Percentiles rank a stretch among this genome's conserved stretches.
Conservation (phyloP, 2,888 invertebrate species). For the Dolomedes plantarius region DNA sequence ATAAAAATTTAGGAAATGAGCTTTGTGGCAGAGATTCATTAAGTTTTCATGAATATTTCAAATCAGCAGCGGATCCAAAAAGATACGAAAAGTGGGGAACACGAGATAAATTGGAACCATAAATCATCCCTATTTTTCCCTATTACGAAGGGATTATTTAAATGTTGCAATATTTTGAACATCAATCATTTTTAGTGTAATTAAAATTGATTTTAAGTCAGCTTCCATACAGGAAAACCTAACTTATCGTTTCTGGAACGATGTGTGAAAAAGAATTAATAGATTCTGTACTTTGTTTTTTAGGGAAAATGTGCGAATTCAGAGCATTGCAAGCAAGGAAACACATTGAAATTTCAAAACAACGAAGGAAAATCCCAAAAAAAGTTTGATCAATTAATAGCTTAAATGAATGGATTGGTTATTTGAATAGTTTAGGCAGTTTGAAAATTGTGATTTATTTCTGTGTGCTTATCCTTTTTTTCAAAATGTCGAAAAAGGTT, state of each 20-base stretch:
- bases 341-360: too few relatives aligned
- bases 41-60: not conserved
- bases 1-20: not conserved
- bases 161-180: not conserved
- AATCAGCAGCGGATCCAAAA: not conserved
- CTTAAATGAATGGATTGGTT: too few relatives aligned
- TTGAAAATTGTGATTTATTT: too few relatives aligned
- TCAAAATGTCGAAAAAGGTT: too few relatives aligned
- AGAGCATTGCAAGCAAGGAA: too few relatives aligned
- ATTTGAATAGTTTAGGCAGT: too few relatives aligned
- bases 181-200: not conserved
- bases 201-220: conserved; percentile 8
- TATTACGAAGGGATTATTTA: not conserved
- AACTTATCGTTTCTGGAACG: not conserved
- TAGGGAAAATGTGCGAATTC: too few relatives aligned
- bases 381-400: too few relatives aligned
- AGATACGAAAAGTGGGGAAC: not conserved
- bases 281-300: not conserved
- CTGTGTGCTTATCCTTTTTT: too few relatives aligned
- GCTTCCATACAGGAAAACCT: not conserved
- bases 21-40: not conserved
- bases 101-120: conserved; percentile 2
- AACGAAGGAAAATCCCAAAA: too few relatives aligned
- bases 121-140: conserved; percentile 1
- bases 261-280: not conserved